Conservation (phyloP, 2,113 vertebrate species). For the Acinonyx jubatus region DNA sequence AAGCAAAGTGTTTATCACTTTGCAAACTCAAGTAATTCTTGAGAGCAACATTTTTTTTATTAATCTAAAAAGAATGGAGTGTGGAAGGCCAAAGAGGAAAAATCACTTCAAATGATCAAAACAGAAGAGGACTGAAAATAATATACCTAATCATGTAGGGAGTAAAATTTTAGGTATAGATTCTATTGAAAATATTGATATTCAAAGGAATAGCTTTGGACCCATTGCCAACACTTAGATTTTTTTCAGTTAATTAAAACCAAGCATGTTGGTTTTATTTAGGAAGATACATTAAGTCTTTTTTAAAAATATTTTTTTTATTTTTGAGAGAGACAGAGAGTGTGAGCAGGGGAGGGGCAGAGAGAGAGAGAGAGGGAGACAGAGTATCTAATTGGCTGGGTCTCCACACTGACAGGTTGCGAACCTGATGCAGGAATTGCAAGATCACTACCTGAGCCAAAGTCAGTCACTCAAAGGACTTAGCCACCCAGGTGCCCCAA, state of each 20-base stretch:
- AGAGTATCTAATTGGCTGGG: too few relatives aligned
- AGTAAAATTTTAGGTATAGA: background rate
- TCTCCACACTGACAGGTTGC: too few relatives aligned
- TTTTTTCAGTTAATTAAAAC: conserved; percentile 44
- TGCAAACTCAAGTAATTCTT: conserved; percentile 32
- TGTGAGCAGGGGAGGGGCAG: too few relatives aligned
- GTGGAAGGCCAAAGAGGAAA: background rate
- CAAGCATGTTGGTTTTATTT: conserved; percentile 48
- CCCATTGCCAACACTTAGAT: conserved; percentile 9
- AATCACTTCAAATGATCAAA: conserved; percentile 55
- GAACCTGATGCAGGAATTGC: too few relatives aligned
- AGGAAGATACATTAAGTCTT: conserved; percentile 66
- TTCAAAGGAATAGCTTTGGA: conserved; percentile 20
- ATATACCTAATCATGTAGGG: conserved; percentile 13
- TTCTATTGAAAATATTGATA: conserved; percentile 47
- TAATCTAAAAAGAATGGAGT: background rate
- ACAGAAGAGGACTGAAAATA: conserved; percentile 26
- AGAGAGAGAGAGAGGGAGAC: too few relatives aligned
- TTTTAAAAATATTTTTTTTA: background rate
- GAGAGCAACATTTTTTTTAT: conserved; percentile 35
- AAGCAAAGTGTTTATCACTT: background rate
- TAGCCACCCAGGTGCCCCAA: background rate
- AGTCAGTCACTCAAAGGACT: too few relatives aligned
- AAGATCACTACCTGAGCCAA: too few relatives aligned
- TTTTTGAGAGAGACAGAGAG: too few relatives aligned